Evolutionary conservation across 2,888 invertebrate species (phyloP).

Genomic region (Dryobotodes eremita): DNA sequence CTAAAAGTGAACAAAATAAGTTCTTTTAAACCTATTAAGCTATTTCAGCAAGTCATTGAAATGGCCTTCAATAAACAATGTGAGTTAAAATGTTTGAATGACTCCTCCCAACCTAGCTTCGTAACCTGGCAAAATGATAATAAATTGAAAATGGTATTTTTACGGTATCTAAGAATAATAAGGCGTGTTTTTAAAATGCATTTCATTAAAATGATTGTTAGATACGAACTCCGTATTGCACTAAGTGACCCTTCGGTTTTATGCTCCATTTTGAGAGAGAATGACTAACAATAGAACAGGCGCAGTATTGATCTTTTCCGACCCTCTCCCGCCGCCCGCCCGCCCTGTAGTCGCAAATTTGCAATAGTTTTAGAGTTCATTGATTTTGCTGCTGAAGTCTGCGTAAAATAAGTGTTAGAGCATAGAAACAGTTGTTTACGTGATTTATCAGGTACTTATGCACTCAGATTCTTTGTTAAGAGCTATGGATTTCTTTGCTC

Average conservation of each 20-base stretch:
- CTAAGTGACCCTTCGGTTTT: neutral
- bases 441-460: neutral
- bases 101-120: neutral
- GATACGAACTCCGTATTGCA: neutral
- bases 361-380: neutral
- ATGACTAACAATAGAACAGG: conserved; percentile 15
- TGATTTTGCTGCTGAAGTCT: neutral
- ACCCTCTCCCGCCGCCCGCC: neutral
- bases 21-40: conserved; percentile 9
- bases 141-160: conserved; percentile 3
- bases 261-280: neutral
- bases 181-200: neutral
- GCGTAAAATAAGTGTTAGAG: neutral
- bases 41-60: conserved; percentile 31
- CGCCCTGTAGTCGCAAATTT: neutral
- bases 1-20: conserved; percentile 42
- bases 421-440: neutral
- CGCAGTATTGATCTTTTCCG: conserved; percentile 19
- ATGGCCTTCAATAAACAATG: conserved; percentile 67
- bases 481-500: neutral
- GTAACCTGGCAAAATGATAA: conserved; percentile 7
- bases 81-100: conserved; percentile 43
- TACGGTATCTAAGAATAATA: neutral
- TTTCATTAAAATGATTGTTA: neutral
- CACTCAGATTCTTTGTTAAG: neutral